Evolutionary conservation across 2,113 vertebrate species (phyloP), one percentile per base, ranked within the genome.

Genomic region (Anolis sagrei): DNA sequence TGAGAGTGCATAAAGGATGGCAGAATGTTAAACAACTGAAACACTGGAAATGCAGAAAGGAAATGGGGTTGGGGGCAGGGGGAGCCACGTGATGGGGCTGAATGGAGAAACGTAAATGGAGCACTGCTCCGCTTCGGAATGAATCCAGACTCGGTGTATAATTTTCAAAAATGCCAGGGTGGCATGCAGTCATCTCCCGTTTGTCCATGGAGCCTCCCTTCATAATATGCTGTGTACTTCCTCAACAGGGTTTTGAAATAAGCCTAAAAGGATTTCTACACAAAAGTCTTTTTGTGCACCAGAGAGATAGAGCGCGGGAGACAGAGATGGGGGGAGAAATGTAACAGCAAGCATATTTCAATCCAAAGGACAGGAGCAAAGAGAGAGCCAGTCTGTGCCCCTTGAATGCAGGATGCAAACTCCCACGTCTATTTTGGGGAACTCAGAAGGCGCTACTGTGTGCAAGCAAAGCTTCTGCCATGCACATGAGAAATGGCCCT

Each of bases 131-230:
- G 78, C 49, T 82, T 82, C 51, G 62, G 62, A 61, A 64, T 34
- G 51, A 77, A 77, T 36, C 49, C n/a, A 75, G 70, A 66, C 73
- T 72, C 48, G 72, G 44, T 54, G 32, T 44, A 72, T 81, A 4
- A 39, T 87, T 79, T 13, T 48, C 27, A 81, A 81, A 80, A 81
- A 68, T 48, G 19, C 79, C 62, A 81, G 39, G 39, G 62, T 81
- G 39, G 78, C 61, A 66, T 10, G 13, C n/a, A 73, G 64, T 58
- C 0, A 44, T 5, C 8, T 34, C 54, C 69, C 13, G 27, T n/a
- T 2, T 9, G 19, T 34, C 7, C 70, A 29, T 1, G 49, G 81
- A 83, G 27, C 29, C 73, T 89, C 81, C 84, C 66, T 82, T 82
- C 89, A 86, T 11, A 4, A 14, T 54, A 77, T 48, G 49, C 66